Evolutionary conservation across 2,113 vertebrate genomes (phyloP).

Genomic region (Chelonoidis abingdonii): DNA sequence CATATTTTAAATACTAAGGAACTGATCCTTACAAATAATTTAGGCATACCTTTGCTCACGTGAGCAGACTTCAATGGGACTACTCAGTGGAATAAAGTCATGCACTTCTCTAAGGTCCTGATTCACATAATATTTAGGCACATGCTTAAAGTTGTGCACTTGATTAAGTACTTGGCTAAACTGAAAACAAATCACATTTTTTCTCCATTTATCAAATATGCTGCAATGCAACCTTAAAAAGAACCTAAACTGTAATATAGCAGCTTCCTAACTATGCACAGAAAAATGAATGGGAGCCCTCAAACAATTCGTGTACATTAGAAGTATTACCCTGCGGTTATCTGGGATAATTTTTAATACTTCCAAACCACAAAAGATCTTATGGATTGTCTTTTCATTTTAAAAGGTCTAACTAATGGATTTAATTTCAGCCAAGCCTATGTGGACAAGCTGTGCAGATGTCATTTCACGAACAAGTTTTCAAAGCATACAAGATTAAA

Average conservation of each 20-base stretch:
- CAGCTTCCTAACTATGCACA: neutral
- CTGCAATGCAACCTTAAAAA: neutral
- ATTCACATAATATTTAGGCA: neutral
- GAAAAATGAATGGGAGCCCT: neutral
- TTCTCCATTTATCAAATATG: neutral
- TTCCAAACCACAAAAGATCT: constrained; percentile 42
- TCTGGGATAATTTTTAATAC: constrained; percentile 31
- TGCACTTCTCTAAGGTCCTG: neutral
- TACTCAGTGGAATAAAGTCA: neutral
- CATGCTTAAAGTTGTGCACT: neutral
- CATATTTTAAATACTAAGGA: neutral
- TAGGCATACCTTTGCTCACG: neutral
- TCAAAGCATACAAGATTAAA: constrained; percentile 81
- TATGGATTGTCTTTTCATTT: constrained; percentile 59
- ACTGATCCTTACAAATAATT: neutral
- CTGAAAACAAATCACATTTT: neutral
- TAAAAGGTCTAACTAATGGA: constrained; percentile 40
- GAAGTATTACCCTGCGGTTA: constrained; percentile 15
- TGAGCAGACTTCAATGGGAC: neutral
- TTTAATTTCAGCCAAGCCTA: constrained; percentile 71
- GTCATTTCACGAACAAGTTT: constrained; percentile 81
- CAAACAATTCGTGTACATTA: neutral
- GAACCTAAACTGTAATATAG: neutral
- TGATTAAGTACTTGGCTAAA: neutral
- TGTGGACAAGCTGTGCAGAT: constrained; percentile 74